phyloP scores from a whole-genome alignment of 2,888 invertebrate species.

The Dioctria rufipes region DNA sequence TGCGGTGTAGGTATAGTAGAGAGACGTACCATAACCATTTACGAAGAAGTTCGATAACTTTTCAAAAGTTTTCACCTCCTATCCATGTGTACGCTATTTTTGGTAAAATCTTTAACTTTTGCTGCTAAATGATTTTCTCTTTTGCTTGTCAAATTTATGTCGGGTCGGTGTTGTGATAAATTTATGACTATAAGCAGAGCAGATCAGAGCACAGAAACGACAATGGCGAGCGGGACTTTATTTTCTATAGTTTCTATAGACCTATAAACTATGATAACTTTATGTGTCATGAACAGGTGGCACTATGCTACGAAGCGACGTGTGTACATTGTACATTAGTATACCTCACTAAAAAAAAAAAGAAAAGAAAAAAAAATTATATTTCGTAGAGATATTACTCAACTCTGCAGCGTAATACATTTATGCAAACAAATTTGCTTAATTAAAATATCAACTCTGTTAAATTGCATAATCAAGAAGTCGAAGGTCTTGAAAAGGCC shows the following conservation, averaged over 20 bases:
- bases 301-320: not conserved
- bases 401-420: constrained; percentile 4
- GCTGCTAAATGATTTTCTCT: constrained; percentile 27
- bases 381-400: not conserved
- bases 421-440: constrained; percentile 9
- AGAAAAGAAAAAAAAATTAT: not conserved
- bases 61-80: constrained; percentile 23
- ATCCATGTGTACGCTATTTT: not conserved
- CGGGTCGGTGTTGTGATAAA: constrained; percentile 18
- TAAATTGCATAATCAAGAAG: not conserved
- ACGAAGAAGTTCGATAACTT: constrained; percentile 23
- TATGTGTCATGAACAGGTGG: constrained; percentile 16
- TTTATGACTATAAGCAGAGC: constrained; percentile 4
- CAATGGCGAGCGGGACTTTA: not conserved
- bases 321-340: not conserved
- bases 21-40: not conserved
- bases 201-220: not conserved
- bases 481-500: not conserved
- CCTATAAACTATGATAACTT: constrained; percentile 22
- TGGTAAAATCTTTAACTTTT: constrained; percentile 22
- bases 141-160: constrained; percentile 12
- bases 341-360: too few relatives aligned
- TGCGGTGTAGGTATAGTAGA: not conserved
- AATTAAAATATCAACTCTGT: constrained; percentile 15
- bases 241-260: not conserved